Base-by-base conservation (phyloP, 2,888 invertebrate genomes). In the Iphiclides podalirius region DNA sequence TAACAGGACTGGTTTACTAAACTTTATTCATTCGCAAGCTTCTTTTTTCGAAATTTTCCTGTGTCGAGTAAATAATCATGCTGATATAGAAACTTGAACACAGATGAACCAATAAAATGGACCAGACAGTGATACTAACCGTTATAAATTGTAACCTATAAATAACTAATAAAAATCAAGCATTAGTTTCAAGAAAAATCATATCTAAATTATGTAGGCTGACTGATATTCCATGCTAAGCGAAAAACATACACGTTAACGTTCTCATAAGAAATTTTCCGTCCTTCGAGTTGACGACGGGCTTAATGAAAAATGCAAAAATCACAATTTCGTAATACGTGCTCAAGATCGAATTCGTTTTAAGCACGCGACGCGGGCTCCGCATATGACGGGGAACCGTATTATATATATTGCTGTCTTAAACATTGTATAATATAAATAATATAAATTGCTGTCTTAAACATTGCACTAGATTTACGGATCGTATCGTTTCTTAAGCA, bases 281-380 rank as follows among this genome's bases (percentile, higher is more conserved):
- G 9, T 37, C 31, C 35, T 16, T 12, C 16, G 12, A 14, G 20
- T 43, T 17, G 40, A 31, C 15, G 48, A 44, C 17, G 38, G 33
- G 38, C 34, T 49, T 49, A 49, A 36, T 40, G 45, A 45, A 50
- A 45, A 45, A 45, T 40, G 50, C 44, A 50, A 36, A 45, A 45
- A 50, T 40, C 45, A 45, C 39, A 39, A 50, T 17, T 35, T 40
- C 17, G 40, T 39, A 44, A 45, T 45, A 45, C 50, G 50, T 50
- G 50, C 50, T 50, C 50, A 50, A 50, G 50, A 40, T 50, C 36
- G 39, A 50, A 45, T 50, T 50, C 44, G 34, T 50, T 45, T 40
- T 45, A 45, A 44, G 50, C 40, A 31, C 38, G 36, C 31, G 31
- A 11, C 28, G 4, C 37, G 42, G 13, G 39, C 34, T 15, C 15